Conservation (phyloP, 2,797 vertebrate genomes). For the Alcedo quadribrachys region DNA sequence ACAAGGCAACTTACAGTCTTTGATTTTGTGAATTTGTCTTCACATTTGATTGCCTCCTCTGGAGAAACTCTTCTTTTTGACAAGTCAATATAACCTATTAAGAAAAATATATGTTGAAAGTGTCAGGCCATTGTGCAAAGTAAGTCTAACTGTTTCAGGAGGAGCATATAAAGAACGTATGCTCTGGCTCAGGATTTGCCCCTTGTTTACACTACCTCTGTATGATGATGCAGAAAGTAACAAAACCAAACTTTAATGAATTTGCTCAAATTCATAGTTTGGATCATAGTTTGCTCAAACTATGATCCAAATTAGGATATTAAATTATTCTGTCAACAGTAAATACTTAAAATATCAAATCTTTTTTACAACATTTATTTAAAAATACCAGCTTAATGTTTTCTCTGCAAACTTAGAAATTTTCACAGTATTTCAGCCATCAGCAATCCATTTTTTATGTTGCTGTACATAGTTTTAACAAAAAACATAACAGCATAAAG, state of each 20-base stretch:
- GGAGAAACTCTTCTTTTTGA: slow-evolving; percentile 99
- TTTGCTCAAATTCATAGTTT: no score
- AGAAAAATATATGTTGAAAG: background rate
- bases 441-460: background rate
- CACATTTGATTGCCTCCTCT: slow-evolving; percentile 98
- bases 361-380: background rate
- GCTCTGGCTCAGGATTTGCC: background rate
- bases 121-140: background rate
- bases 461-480: background rate
- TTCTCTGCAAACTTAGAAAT: background rate
- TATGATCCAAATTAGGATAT: background rate
- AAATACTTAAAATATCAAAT: background rate
- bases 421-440: background rate
- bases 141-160: background rate
- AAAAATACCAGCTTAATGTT: background rate
- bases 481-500: background rate
- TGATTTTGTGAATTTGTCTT: slow-evolving; percentile 99
- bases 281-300: no score
- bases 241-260: background rate
- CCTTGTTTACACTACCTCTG: background rate
- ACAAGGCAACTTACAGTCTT: slow-evolving; percentile 90
- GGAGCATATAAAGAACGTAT: background rate
- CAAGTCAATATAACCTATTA: slow-evolving; percentile 94
- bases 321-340: background rate
- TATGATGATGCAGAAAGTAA: background rate